phyloP scores from a whole-genome alignment of 2,888 invertebrate species.

The Tubulanus polymorphus region DNA sequence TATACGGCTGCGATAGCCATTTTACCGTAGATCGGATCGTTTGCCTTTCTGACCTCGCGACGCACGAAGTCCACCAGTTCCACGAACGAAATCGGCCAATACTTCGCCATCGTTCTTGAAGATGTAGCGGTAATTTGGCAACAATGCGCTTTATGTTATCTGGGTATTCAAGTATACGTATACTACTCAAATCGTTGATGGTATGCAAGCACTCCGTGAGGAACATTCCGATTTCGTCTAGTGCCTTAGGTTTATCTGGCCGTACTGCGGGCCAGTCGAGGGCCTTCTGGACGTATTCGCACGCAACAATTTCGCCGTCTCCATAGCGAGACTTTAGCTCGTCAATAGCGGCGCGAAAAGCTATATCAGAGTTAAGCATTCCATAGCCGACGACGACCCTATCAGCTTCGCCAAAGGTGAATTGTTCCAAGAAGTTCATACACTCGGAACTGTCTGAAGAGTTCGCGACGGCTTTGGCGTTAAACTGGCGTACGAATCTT shows the following conservation, averaged over 20 bases:
- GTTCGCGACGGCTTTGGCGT: too few relatives aligned
- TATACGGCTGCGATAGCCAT: too few relatives aligned
- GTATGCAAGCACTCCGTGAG: neutral
- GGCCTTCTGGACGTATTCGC: neutral
- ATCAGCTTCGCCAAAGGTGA: constrained; percentile 6
- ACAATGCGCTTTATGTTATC: neutral
- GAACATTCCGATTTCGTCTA: neutral
- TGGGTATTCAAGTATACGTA: neutral
- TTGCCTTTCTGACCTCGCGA: neutral
- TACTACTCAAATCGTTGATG: neutral
- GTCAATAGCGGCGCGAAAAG: neutral
- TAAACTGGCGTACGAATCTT: too few relatives aligned
- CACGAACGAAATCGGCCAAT: neutral
- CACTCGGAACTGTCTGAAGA: too few relatives aligned
- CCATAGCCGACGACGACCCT: constrained; percentile 1
- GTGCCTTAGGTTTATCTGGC: neutral
- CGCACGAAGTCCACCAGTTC: neutral
- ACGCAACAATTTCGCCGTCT: neutral
- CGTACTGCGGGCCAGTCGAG: neutral
- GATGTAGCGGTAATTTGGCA: neutral
- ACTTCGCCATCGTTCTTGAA: neutral
- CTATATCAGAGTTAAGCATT: neutral
- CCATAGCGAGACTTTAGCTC: neutral
- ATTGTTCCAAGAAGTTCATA: constrained; percentile 9
- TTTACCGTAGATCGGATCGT: neutral